Evolutionary conservation across 2,797 vertebrate genomes (phyloP).

Genomic region (Sebastes oblongus): DNA sequence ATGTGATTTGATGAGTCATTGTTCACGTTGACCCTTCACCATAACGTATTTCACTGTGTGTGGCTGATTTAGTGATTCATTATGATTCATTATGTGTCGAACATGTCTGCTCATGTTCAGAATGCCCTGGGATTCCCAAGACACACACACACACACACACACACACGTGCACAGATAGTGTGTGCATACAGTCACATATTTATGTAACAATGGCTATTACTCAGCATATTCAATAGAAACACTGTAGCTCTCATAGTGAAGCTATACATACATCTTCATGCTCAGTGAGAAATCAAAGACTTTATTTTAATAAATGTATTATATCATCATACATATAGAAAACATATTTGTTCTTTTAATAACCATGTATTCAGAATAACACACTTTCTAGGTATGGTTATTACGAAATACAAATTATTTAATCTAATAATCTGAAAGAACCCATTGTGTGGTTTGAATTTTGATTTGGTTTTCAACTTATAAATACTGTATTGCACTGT

Average conservation of each 20-base stretch:
- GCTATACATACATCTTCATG: not conserved
- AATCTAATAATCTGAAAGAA: not conserved
- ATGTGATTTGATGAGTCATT: constrained; percentile 39
- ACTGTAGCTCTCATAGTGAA: not conserved
- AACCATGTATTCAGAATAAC: not conserved
- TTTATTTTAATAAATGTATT: not conserved
- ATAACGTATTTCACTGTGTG: not conserved
- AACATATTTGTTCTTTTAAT: not conserved
- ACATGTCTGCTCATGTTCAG: constrained; percentile 22
- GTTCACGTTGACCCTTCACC: constrained; percentile 14
- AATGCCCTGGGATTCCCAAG: constrained; percentile 65
- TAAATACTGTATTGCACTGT: not conserved
- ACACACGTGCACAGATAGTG: not conserved
- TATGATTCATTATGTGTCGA: constrained; percentile 52
- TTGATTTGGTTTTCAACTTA: no score
- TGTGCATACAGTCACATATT: not conserved
- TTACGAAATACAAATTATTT: not conserved
- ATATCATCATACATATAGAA: not conserved
- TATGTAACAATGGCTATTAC: not conserved
- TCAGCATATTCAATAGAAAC: not conserved
- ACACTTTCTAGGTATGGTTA: not conserved
- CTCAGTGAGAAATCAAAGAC: not conserved
- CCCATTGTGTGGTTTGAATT: not conserved
- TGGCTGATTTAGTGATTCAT: constrained; percentile 26
- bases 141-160: not conserved